Conservation (phyloP, 2,797 vertebrate species). For the Novumbra hubbsi region DNA sequence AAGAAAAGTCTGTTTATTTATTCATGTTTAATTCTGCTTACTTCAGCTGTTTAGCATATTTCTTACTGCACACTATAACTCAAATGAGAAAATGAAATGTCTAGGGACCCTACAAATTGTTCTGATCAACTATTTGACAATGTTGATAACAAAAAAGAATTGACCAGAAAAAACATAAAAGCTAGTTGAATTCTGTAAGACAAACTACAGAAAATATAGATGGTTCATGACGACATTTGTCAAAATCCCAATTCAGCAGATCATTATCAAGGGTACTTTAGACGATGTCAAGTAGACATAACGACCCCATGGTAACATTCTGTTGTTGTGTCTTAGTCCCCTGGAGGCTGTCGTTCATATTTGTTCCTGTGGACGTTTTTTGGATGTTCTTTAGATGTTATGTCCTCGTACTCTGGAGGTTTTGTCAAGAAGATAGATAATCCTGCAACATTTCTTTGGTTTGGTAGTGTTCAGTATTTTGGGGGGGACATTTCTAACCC, state of each 20-base stretch:
- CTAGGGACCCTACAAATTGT: background rate
- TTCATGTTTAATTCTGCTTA: background rate
- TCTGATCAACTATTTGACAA: background rate
- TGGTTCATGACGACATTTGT: no score
- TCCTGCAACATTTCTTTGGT: no score
- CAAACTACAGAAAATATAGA: background rate
- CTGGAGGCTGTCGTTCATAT: no score
- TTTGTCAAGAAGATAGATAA: no score
- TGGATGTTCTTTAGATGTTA: no score
- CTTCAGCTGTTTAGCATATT: background rate
- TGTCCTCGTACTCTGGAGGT: no score
- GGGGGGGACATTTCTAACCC: background rate
- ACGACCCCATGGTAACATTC: no score
- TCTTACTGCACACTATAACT: background rate
- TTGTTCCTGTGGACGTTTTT: no score
- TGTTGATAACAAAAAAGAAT: constrained; percentile 8
- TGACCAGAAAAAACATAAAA: constrained; percentile 10
- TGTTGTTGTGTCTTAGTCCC: no score
- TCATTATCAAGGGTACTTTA: no score
- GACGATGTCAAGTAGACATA: no score
- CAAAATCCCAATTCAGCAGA: no score
- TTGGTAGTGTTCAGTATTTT: background rate
- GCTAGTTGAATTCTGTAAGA: background rate
- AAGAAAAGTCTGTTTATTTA: constrained; percentile 1
- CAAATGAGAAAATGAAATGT: background rate